Percentiles rank a stretch among this genome's conserved stretches.
Evolutionary conservation across 2,113 vertebrate genomes (phyloP).

Genomic region (Falco punctatus): DNA sequence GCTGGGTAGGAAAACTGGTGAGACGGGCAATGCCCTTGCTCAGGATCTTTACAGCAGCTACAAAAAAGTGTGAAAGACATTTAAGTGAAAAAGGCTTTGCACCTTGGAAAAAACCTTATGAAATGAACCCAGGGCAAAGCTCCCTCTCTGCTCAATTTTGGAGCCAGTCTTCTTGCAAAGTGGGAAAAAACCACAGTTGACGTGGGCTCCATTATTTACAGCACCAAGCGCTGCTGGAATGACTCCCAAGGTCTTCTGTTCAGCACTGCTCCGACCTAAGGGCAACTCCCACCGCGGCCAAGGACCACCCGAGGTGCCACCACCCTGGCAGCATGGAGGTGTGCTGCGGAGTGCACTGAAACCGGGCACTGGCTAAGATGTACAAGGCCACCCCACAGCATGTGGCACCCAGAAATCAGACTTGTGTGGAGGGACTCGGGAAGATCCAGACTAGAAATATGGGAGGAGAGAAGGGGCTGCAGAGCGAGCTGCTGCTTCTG

Average conservation of each 20-base stretch:
- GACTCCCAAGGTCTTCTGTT: neutral
- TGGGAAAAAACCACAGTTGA: neutral
- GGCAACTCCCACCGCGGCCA: neutral
- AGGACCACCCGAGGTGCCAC: neutral
- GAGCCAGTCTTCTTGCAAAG: neutral
- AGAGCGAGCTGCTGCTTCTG: neutral
- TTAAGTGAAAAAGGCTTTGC: neutral
- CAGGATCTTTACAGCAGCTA: neutral
- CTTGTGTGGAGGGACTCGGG: rapidly evolving
- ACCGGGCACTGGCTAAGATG: rapidly evolving
- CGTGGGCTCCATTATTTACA: neutral
- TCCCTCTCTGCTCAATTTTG: neutral
- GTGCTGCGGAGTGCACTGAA: neutral
- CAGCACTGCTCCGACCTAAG: neutral
- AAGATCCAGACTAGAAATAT: neutral
- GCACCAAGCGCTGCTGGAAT: neutral
- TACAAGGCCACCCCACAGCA: neutral
- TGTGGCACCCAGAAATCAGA: neutral
- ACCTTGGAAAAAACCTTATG: neutral
- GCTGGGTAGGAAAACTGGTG: neutral
- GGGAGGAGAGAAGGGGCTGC: neutral
- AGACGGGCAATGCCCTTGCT: neutral
- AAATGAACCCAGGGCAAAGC: neutral
- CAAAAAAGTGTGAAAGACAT: neutral
- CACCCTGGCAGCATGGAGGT: neutral